phyloP scores from a whole-genome alignment of 2,797 vertebrate species.

The Caiman crocodilus region DNA sequence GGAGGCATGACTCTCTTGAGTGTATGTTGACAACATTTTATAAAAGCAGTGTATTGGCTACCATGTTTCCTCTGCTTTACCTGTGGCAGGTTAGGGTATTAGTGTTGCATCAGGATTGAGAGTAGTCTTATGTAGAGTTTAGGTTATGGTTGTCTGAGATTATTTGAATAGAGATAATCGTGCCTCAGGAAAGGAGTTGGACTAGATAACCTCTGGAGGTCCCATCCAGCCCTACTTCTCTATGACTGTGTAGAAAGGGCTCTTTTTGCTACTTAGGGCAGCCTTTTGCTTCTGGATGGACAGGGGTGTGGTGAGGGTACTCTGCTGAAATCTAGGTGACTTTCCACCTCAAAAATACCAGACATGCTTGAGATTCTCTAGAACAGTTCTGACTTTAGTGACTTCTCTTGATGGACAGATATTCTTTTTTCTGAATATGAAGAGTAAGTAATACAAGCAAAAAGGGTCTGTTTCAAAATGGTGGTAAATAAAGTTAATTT shows the following conservation, averaged over 20 bases:
- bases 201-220: too few species aligned
- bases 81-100: too few species aligned
- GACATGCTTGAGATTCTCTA: background rate
- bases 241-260: background rate
- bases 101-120: too few species aligned
- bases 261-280: background rate
- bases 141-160: too few species aligned
- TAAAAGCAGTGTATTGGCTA: too few species aligned
- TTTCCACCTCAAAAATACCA: background rate
- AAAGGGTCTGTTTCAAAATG: conserved; percentile 36
- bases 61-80: too few species aligned
- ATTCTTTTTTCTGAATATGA: conserved; percentile 47
- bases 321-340: background rate
- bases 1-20: too few species aligned
- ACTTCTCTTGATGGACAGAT: conserved; percentile 25
- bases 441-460: conserved; percentile 25
- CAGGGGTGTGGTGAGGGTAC: background rate
- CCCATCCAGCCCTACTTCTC: too few species aligned
- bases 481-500: conserved; percentile 26
- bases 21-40: too few species aligned
- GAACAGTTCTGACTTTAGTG: conserved; percentile 19
- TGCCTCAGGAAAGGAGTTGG: too few species aligned
- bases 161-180: too few species aligned
- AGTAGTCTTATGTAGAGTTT: too few species aligned
- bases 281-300: conserved; percentile 4